Evolutionary conservation across 2,888 invertebrate genomes (phyloP).

Genomic region (Netelia melanura): DNA sequence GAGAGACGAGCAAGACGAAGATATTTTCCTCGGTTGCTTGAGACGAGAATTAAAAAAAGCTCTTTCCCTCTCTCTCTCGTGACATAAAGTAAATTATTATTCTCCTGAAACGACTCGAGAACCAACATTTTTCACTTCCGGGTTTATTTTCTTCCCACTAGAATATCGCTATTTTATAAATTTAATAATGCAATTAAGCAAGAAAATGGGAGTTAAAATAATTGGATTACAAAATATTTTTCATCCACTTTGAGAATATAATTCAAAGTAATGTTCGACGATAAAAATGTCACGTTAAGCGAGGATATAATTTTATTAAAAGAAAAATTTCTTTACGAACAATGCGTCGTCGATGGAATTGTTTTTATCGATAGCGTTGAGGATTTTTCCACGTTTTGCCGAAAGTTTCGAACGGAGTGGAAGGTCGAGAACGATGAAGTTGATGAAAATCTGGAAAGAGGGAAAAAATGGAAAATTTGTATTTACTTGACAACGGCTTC

Average conservation of each 20-base stretch:
- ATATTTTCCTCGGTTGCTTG: constrained; percentile 7
- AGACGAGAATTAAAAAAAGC: not conserved
- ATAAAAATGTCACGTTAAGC: too few species aligned
- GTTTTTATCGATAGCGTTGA: not conserved
- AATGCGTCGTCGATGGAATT: not conserved
- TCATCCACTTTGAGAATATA: too few species aligned
- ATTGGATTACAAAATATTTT: too few species aligned
- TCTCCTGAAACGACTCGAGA: not conserved
- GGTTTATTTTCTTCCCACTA: not conserved
- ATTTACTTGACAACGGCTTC: constrained; percentile 3
- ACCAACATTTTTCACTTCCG: not conserved
- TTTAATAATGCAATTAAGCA: not conserved
- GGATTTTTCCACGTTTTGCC: not conserved
- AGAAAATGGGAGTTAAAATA: too few species aligned
- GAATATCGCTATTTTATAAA: constrained; percentile 6
- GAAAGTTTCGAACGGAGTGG: constrained; percentile 27
- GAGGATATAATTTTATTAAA: not conserved
- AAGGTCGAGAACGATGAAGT: constrained; percentile 5
- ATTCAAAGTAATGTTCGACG: too few species aligned
- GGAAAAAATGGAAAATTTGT: not conserved
- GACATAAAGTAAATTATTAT: constrained; percentile 26
- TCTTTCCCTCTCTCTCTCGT: not conserved
- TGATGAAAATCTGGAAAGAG: not conserved
- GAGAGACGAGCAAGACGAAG: constrained; percentile 15
- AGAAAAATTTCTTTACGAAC: not conserved